phyloP scores from a whole-genome alignment of 2,888 invertebrate species.

The Apodemia zela region DNA sequence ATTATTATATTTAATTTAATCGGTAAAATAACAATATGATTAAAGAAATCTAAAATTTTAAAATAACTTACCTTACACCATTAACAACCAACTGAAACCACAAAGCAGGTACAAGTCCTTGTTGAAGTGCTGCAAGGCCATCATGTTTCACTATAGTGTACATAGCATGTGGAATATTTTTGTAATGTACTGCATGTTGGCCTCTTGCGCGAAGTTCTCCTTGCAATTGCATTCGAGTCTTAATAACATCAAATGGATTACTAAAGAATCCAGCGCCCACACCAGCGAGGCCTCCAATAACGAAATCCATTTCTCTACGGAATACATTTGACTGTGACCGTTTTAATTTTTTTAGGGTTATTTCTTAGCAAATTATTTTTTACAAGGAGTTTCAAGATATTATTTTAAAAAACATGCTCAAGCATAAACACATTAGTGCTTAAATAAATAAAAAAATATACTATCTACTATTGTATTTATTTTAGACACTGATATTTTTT shows the following conservation, averaged over 20 bases:
- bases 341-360: not conserved
- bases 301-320: conserved; percentile 83
- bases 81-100: conserved; percentile 88
- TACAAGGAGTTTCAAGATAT: too few relatives aligned
- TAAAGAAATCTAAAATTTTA: too few relatives aligned
- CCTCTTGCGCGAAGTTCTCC: conserved; percentile 87
- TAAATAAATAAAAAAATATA: too few relatives aligned
- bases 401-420: too few relatives aligned
- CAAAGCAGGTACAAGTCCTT: conserved; percentile 90
- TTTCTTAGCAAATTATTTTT: not conserved
- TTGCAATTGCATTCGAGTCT: conserved; percentile 94
- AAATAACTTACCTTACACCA: conserved; percentile 71
- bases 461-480: too few relatives aligned
- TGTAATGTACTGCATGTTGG: conserved; percentile 81
- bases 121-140: conserved; percentile 86
- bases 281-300: conserved; percentile 87
- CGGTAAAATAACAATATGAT: too few relatives aligned
- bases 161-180: conserved; percentile 90
- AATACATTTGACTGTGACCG: conserved; percentile 20
- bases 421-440: too few relatives aligned
- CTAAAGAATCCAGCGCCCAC: conserved; percentile 90
- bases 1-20: too few relatives aligned
- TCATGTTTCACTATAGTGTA: conserved; percentile 87
- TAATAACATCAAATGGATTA: conserved; percentile 94
- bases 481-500: not conserved